Evolutionary conservation across 1,140 invertebrate species (phyloP).

Genomic region (Akabosia matsudoensis): DNA sequence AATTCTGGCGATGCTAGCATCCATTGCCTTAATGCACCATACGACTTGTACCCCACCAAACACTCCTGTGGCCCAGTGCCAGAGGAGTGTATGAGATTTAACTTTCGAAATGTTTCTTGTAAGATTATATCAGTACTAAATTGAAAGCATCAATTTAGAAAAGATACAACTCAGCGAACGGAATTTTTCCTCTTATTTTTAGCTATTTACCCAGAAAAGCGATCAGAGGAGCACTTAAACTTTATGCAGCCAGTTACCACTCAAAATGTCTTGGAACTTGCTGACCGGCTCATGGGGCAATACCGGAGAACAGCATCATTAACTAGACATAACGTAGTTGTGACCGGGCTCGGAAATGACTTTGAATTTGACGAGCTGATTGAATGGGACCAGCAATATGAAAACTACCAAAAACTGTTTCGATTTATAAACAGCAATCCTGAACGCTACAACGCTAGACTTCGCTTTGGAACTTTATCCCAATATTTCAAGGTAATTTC

Average conservation of each 20-base stretch:
- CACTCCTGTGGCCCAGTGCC: conserved; percentile 53
- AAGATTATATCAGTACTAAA: conserved; percentile 68
- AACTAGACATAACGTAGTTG: conserved; percentile 81
- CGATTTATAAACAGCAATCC: conserved; percentile 73
- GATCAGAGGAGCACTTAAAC: background rate
- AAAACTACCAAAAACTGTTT: background rate
- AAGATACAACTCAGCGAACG: background rate
- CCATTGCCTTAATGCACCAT: conserved; percentile 86
- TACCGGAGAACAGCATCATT: conserved; percentile 82
- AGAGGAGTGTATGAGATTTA: conserved; percentile 76
- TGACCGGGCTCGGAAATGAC: conserved; percentile 84
- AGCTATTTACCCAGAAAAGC: too few relatives aligned
- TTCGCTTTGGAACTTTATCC: conserved; percentile 81
- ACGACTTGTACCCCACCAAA: conserved; percentile 93
- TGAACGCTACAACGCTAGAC: conserved; percentile 70
- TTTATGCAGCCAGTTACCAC: background rate
- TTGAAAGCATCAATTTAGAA: conserved; percentile 58
- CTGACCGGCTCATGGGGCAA: conserved; percentile 78
- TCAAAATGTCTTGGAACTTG: conserved; percentile 76
- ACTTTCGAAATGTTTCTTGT: conserved; percentile 80
- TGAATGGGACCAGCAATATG: conserved; percentile 69
- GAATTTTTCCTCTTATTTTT: too few relatives aligned
- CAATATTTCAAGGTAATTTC: conserved; percentile 69
- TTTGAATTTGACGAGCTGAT: conserved; percentile 80
- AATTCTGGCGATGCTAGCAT: conserved; percentile 57